Evolutionary conservation across 2,797 vertebrate species (phyloP).

Genomic region (Huso huso): DNA sequence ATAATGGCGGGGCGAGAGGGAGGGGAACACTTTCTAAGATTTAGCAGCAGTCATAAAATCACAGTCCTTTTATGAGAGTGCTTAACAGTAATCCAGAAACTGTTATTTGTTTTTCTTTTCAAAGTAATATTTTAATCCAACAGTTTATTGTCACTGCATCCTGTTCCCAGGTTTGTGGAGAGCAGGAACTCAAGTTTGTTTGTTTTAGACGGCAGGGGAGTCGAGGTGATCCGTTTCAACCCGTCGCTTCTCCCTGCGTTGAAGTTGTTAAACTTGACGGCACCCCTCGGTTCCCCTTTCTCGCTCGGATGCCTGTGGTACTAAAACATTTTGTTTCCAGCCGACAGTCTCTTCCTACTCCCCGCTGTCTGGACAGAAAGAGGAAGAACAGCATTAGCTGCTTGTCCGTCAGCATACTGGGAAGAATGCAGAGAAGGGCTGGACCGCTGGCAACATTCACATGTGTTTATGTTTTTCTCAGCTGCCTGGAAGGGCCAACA

Average conservation of each 20-base stretch:
- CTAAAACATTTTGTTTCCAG: slow-evolving; percentile 31
- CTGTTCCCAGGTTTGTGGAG: background rate
- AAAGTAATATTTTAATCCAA: slow-evolving; percentile 16
- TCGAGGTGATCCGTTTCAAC: slow-evolving; percentile 11
- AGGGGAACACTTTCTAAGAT: background rate
- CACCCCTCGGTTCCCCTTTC: slow-evolving; percentile 38
- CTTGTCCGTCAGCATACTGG: background rate
- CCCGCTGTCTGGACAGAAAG: slow-evolving; percentile 23
- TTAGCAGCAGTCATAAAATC: slow-evolving; percentile 21
- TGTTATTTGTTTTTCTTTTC: slow-evolving; percentile 18
- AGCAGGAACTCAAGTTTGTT: slow-evolving; percentile 10
- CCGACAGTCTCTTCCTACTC: slow-evolving; percentile 22
- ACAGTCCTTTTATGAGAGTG: slow-evolving; percentile 18
- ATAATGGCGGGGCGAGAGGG: background rate
- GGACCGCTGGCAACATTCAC: slow-evolving; percentile 18
- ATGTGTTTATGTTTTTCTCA: slow-evolving; percentile 31
- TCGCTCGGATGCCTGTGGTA: slow-evolving; percentile 40
- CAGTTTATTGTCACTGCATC: background rate
- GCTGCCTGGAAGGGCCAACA: slow-evolving; percentile 21
- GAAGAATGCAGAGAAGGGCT: slow-evolving; percentile 10
- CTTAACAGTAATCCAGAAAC: slow-evolving; percentile 9
- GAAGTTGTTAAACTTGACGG: slow-evolving; percentile 21
- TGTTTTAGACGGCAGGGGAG: slow-evolving; percentile 21
- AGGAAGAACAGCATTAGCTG: slow-evolving; percentile 27
- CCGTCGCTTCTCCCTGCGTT: slow-evolving; percentile 4